Evolutionary conservation across 2,113 vertebrate genomes (phyloP).

Genomic region (Cygnus buccinator): DNA sequence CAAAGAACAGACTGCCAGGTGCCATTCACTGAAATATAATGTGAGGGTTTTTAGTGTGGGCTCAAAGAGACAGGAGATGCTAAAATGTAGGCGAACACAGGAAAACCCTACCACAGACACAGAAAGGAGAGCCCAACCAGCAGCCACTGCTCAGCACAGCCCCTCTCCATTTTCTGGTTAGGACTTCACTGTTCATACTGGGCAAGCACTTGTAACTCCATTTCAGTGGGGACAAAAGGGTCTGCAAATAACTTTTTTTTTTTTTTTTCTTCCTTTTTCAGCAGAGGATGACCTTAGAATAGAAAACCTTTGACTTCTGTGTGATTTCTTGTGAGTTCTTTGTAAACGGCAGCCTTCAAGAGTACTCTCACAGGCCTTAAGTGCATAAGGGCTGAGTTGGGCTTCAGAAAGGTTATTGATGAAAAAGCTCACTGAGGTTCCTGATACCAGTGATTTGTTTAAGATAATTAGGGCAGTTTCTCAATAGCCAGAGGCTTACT

Average conservation of each 20-base stretch:
- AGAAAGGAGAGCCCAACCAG: background rate
- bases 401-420: background rate
- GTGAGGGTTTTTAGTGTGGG: background rate
- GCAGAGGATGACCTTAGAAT: background rate
- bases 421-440: background rate
- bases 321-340: background rate
- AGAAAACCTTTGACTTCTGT: background rate
- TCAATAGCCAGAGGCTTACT: background rate
- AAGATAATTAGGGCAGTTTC: background rate
- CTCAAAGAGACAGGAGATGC: background rate
- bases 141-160: background rate
- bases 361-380: background rate
- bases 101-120: rapidly evolving
- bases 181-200: background rate
- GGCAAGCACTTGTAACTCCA: background rate
- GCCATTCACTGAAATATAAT: background rate
- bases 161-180: background rate
- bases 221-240: background rate
- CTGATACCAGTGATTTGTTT: background rate
- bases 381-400: background rate
- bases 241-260: background rate
- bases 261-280: background rate
- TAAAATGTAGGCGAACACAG: background rate
- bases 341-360: background rate
- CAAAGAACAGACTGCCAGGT: background rate